A percentile compares a stretch with the other conserved stretches of the same genome.
These are phyloP conservation scores for Myanophis thanlyinensis DNA, from an alignment of 2,113 vertebrate genomes.

Conservation along the genomic window DNA sequence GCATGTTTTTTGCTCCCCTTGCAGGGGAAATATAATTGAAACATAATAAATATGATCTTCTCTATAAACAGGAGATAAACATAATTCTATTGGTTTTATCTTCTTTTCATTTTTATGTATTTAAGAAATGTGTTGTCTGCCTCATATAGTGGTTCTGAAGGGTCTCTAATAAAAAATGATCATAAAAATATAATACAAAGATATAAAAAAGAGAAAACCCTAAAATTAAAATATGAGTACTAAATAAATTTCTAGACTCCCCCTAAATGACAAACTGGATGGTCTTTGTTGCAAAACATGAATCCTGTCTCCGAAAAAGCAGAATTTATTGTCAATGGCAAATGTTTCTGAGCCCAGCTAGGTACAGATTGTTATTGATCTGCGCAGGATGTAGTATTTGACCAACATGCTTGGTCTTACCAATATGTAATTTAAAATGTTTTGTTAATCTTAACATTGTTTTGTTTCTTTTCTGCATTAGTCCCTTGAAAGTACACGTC, in stretches of 20 bases:
- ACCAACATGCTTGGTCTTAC: not conserved
- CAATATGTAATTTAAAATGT: accelerated
- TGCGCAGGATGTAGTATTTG: not conserved
- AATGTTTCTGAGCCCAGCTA: not conserved
- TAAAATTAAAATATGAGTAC: not conserved
- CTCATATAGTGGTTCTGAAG: not conserved
- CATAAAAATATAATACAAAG: not conserved
- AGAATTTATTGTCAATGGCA: not conserved
- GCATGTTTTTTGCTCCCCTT: no score
- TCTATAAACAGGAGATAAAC: not conserved
- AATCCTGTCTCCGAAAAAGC: not conserved
- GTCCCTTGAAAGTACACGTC: slow-evolving; percentile 98
- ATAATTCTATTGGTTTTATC: not conserved
- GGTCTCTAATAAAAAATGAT: not conserved
- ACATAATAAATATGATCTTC: not conserved
- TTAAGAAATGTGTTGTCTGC: not conserved
- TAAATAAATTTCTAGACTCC: not conserved
- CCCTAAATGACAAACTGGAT: not conserved
- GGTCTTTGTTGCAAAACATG: not conserved
- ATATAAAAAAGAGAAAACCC: not conserved
- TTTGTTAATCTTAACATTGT: slow-evolving; percentile 14
- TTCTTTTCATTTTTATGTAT: not conserved
- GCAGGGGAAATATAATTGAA: not conserved
- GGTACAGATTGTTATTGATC: not conserved
- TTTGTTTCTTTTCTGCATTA: slow-evolving; percentile 60